Evolutionary conservation across 2,797 vertebrate species (phyloP).

Genomic region (Chanos chanos): DNA sequence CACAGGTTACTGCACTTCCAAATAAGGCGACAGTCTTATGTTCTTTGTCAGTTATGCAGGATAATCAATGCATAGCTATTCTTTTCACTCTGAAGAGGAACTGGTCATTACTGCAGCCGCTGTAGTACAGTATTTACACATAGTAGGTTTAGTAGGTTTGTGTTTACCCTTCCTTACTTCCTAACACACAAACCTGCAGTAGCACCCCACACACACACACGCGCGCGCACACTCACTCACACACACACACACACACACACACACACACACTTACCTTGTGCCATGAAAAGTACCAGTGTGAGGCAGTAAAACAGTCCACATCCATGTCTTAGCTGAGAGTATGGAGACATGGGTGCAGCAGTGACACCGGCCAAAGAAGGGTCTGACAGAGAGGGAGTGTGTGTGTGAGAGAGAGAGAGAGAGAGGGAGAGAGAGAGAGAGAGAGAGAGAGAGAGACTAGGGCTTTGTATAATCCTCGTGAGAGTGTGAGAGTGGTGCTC

Average conservation of each 20-base stretch:
- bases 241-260: neutral
- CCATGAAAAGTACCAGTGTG: constrained; percentile 23
- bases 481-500: constrained; percentile 14
- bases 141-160: neutral
- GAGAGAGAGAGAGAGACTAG: constrained; percentile 1
- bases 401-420: too few relatives aligned
- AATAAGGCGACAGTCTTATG: too few relatives aligned
- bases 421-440: constrained; percentile 8
- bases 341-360: constrained; percentile 39
- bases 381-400: too few relatives aligned
- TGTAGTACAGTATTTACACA: too few relatives aligned
- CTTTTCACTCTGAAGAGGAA: too few relatives aligned
- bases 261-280: constrained; percentile 35
- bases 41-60: too few relatives aligned
- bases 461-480: constrained; percentile 34
- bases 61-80: too few relatives aligned
- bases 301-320: constrained; percentile 32
- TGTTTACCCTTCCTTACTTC: neutral
- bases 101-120: too few relatives aligned
- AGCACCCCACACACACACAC: neutral
- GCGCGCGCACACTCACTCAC: neutral
- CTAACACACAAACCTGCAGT: neutral
- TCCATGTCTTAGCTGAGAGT: constrained; percentile 1
- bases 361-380: constrained; percentile 1
- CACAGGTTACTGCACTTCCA: too few relatives aligned